Conservation (phyloP, 30 jellyfish, hydroid and myxozoan genomes). For the Rhopilema esculentum region DNA sequence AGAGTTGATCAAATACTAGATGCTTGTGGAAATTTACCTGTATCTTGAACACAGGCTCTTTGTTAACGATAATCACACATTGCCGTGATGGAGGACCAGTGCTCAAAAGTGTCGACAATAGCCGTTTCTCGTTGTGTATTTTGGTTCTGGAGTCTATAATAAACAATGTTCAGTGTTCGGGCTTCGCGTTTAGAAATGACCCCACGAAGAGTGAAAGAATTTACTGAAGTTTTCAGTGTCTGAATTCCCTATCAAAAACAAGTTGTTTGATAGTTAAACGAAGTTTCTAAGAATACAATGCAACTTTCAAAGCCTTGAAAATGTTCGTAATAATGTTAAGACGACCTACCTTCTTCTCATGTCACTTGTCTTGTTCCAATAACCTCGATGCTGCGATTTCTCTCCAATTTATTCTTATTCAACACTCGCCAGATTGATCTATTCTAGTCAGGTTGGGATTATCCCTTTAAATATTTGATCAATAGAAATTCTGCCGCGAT, state of each 20-base stretch:
- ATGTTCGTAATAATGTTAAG: too few relatives aligned
- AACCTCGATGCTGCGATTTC: neutral
- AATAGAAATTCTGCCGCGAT: neutral
- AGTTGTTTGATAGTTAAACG: too few relatives aligned
- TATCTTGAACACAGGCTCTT: neutral
- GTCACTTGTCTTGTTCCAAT: too few relatives aligned
- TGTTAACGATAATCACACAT: neutral
- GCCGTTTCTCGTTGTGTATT: neutral
- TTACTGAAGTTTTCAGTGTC: too few relatives aligned
- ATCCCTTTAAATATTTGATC: conserved; percentile 16
- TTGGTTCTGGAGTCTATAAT: neutral
- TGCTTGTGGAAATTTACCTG: neutral
- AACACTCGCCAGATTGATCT: neutral
- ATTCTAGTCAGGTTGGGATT: conserved; percentile 1
- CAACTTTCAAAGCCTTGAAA: too few relatives aligned
- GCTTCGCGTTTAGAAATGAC: neutral
- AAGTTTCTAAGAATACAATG: too few relatives aligned
- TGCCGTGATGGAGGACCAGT: neutral
- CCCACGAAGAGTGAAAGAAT: neutral
- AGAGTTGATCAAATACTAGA: neutral
- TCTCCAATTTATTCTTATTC: neutral
- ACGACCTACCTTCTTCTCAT: too few relatives aligned
- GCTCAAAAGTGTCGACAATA: neutral
- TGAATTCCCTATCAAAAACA: too few relatives aligned
- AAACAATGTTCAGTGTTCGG: neutral